These are phyloP conservation scores for Mastacembelus armatus DNA, from an alignment of 2,797 vertebrate genomes.

Conservation along the genomic window DNA sequence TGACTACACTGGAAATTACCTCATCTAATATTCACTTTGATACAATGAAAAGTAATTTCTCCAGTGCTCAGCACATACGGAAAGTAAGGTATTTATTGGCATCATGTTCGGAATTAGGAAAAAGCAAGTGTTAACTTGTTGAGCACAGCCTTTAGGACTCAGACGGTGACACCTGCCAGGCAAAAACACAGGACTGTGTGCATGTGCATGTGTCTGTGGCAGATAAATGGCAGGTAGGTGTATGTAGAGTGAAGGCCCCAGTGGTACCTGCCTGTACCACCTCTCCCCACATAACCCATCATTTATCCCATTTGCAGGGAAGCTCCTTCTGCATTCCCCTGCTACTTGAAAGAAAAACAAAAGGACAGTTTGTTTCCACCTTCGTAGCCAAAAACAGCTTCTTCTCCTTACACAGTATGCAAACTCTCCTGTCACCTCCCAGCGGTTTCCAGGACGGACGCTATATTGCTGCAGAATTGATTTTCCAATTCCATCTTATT, in stretches of 20 bases:
- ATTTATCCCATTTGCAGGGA: conserved; percentile 50
- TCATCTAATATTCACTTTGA: conserved; percentile 78
- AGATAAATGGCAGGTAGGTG: conserved; percentile 58
- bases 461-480: background rate
- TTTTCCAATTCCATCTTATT: conserved; percentile 29
- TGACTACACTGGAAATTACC: conserved; percentile 71
- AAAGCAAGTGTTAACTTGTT: conserved; percentile 52
- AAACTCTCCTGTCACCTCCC: conserved; percentile 11
- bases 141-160: conserved; percentile 11
- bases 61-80: conserved; percentile 67
- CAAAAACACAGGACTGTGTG: conserved; percentile 1
- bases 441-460: conserved; percentile 2
- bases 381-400: conserved; percentile 22
- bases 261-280: conserved; percentile 60
- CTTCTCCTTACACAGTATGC: background rate
- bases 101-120: conserved; percentile 36
- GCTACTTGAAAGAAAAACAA: conserved; percentile 26
- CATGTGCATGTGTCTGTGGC: conserved; percentile 9
- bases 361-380: conserved; percentile 31
- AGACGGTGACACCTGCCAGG: conserved; percentile 31
- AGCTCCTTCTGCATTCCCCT: conserved; percentile 31
- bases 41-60: conserved; percentile 39
- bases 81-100: conserved; percentile 38
- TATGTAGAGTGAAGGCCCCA: conserved; percentile 32
- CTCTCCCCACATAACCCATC: conserved; percentile 33